phyloP scores from a whole-genome alignment of 23 tunicate genomes.

The Ciona savignyi region DNA sequence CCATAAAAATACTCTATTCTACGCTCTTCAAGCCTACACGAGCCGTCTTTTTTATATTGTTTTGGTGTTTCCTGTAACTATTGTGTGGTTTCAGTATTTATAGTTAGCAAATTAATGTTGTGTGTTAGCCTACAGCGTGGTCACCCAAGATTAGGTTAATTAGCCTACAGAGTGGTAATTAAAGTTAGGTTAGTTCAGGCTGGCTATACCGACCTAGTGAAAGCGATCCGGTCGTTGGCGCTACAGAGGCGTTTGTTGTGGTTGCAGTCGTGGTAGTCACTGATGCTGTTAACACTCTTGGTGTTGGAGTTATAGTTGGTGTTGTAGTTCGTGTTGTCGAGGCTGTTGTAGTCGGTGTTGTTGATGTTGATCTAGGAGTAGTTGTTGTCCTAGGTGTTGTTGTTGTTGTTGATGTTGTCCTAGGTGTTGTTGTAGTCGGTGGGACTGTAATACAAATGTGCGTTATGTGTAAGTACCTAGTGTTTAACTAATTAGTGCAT shows the following conservation, averaged over 20 bases:
- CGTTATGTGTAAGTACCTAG: not conserved
- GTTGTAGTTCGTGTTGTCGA: not conserved
- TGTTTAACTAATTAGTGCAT: no score
- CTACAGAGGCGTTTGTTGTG: not conserved
- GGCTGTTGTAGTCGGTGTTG: slow-evolving; percentile 4
- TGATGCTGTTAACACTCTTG: not conserved
- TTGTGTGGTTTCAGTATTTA: no score
- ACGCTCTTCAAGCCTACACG: no score
- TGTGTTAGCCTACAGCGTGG: not conserved
- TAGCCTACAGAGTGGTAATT: no score
- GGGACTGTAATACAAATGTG: not conserved
- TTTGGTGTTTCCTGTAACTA: no score
- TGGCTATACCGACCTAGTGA: no score
- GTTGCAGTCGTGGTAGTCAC: slow-evolving; percentile 1
- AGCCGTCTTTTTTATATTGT: no score
- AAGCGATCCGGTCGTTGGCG: not conserved
- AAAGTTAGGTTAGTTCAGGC: no score
- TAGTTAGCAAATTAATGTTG: no score
- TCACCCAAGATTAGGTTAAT: no score
- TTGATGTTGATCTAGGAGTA: slow-evolving; percentile 2
- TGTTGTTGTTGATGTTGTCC: slow-evolving; percentile 12
- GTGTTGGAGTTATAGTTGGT: slow-evolving; percentile 9
- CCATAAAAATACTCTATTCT: no score
- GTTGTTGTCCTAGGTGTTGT: slow-evolving; percentile 11
- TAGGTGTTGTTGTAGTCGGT: not conserved